These are phyloP conservation scores for Podarcis cretensis DNA, from an alignment of 2,113 vertebrate species.

Conservation along the genomic window DNA sequence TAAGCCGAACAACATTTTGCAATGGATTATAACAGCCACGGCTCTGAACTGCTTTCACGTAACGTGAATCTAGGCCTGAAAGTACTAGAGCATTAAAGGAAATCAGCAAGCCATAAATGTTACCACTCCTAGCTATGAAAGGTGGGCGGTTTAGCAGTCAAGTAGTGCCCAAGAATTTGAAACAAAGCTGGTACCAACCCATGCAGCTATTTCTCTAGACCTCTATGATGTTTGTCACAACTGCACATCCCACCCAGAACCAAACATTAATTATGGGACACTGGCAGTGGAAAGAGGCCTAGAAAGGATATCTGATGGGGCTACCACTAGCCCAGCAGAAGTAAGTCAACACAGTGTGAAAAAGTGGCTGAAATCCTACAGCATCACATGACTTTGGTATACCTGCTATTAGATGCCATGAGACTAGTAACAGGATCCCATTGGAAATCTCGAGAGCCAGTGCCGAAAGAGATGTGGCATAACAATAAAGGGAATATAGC, in stretches of 20 bases:
- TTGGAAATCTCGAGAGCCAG: no score
- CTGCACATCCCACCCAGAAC: neutral
- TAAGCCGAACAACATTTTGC: neutral
- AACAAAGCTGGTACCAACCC: neutral
- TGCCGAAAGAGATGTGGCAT: no score
- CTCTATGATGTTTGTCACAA: neutral
- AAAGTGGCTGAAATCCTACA: no score
- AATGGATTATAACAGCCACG: neutral
- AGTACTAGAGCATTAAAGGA: constrained; percentile 20
- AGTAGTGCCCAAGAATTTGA: neutral
- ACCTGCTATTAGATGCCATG: no score
- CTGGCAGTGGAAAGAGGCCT: no score
- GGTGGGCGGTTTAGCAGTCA: neutral
- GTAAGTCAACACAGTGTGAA: neutral
- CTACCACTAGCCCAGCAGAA: neutral
- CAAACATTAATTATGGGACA: neutral
- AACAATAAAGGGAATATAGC: no score
- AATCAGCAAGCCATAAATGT: neutral
- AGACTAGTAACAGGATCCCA: no score
- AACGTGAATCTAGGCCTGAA: constrained; percentile 10
- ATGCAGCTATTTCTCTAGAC: neutral
- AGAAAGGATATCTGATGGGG: neutral
- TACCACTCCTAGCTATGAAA: neutral
- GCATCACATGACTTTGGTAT: no score
- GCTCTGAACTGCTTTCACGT: constrained; percentile 10